Evolutionary conservation across 2,888 invertebrate species (phyloP), one percentile per base, ranked within the genome.

Genomic region (Hemistola chrysoprasaria): DNA sequence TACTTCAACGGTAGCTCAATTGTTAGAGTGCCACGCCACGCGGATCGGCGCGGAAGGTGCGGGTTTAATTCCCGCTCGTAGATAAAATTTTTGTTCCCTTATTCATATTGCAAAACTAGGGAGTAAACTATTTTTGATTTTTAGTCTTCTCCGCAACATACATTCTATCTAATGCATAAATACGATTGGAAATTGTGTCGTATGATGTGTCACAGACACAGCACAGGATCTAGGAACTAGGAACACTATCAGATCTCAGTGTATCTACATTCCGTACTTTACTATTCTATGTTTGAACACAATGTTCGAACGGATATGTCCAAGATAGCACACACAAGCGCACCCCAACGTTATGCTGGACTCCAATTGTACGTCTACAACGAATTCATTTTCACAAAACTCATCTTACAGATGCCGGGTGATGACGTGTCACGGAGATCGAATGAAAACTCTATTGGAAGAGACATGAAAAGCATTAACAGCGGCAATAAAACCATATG

Each of bases 381-480:
- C 83, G 82, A 85, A 86, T 84, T 84, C 85, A 84, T 86, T 55
- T 82, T 71, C 80, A 80, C 83, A 82, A 80, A 86, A 86, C 83
- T 86, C 86, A 83, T 84, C 86, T 85, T 83, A 71, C 70, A 75
- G 72, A 68, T 78, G 65, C 62, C 65, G 63, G 65, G 61, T 68
- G 75, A 77, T 74, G 74, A 62, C 74, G 61, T 50, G 56, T 53
- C 73, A 61, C 60, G 56, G 73, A 78, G 50, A 29, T 53, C 28
- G 46, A 35, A 47, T 32, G 46, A 40, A 55, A 53, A 50, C 45
- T 53, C 45, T 46, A 40, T 59, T 70, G 63, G 80, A 80, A 75
- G 71, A 42, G 78, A 30, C 68, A 60, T 6, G 5, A 9, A 25
- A 8, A 1, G 2, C 3, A 3, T 16, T 4, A 3, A 16, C 16